Conservation (phyloP, 1,140 invertebrate species). For the Saccostrea glomerata region DNA sequence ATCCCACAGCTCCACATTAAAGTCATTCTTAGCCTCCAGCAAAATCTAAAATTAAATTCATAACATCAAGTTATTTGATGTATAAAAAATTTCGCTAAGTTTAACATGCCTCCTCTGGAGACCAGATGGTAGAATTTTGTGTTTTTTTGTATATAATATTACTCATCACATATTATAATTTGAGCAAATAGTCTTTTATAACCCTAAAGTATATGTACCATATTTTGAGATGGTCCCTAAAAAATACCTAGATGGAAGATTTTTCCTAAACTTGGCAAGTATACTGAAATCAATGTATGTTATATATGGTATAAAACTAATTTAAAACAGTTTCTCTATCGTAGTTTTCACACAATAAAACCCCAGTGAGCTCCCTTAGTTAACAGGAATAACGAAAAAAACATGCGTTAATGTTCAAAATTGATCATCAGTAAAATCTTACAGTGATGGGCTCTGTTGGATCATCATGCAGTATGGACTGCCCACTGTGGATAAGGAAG, state of each 20-base stretch:
- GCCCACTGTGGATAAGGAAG: slow-evolving; percentile 46
- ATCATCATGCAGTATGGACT: slow-evolving; percentile 43
- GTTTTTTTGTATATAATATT: too few species aligned
- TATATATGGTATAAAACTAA: background rate
- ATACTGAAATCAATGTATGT: too few species aligned
- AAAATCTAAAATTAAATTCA: slow-evolving; percentile 23
- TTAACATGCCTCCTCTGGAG: too few species aligned
- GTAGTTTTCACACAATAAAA: too few species aligned
- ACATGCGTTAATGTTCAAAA: background rate
- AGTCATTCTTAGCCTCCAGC: slow-evolving; percentile 44
- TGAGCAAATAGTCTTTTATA: background rate
- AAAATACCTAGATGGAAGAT: too few species aligned
- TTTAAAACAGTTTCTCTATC: background rate
- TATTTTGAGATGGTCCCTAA: too few species aligned
- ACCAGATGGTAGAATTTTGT: too few species aligned
- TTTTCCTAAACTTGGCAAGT: too few species aligned
- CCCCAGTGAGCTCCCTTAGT: too few species aligned
- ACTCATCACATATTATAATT: too few species aligned
- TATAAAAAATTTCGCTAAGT: too few species aligned
- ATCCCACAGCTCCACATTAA: slow-evolving; percentile 44
- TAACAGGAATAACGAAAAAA: background rate
- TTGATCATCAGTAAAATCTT: slow-evolving; percentile 23
- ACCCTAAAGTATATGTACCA: too few species aligned
- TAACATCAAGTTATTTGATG: background rate
- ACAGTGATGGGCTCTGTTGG: slow-evolving; percentile 50